phyloP scores from a whole-genome alignment of 1,140 invertebrate species.

The Cherax quadricarinatus region DNA sequence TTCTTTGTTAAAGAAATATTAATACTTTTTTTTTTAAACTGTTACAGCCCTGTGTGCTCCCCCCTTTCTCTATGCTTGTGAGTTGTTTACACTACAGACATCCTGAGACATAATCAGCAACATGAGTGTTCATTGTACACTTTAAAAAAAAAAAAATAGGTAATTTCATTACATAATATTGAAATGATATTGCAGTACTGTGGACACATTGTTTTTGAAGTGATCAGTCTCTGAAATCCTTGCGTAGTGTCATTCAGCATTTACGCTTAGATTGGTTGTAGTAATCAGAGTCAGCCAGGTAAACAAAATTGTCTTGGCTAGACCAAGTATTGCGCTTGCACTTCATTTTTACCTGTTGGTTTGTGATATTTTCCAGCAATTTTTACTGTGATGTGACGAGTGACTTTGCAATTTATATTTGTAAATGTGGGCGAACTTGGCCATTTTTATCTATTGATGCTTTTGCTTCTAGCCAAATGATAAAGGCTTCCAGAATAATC shows the following conservation, averaged over 20 bases:
- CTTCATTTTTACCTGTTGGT: slow-evolving; percentile 69
- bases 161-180: not conserved
- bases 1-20: not conserved
- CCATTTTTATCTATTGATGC: slow-evolving; percentile 53
- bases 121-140: not conserved
- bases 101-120: slow-evolving; percentile 40
- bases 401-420: slow-evolving; percentile 70
- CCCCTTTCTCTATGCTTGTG: slow-evolving; percentile 46
- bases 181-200: not conserved
- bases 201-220: not conserved
- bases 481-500: slow-evolving; percentile 47
- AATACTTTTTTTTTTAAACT: not conserved
- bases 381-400: slow-evolving; percentile 70
- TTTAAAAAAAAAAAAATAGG: not conserved
- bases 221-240: slow-evolving; percentile 44
- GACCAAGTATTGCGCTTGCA: slow-evolving; percentile 61
- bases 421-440: slow-evolving; percentile 68
- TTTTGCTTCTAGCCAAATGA: slow-evolving; percentile 53
- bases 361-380: slow-evolving; percentile 69
- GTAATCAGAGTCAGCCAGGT: slow-evolving; percentile 31
- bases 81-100: slow-evolving; percentile 54
- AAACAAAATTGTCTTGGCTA: slow-evolving; percentile 30
- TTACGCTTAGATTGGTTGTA: slow-evolving; percentile 70
- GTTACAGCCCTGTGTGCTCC: slow-evolving; percentile 57
- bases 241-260: slow-evolving; percentile 64